Conservation (phyloP, 1,140 invertebrate genomes). For the Drosophila tani region DNA sequence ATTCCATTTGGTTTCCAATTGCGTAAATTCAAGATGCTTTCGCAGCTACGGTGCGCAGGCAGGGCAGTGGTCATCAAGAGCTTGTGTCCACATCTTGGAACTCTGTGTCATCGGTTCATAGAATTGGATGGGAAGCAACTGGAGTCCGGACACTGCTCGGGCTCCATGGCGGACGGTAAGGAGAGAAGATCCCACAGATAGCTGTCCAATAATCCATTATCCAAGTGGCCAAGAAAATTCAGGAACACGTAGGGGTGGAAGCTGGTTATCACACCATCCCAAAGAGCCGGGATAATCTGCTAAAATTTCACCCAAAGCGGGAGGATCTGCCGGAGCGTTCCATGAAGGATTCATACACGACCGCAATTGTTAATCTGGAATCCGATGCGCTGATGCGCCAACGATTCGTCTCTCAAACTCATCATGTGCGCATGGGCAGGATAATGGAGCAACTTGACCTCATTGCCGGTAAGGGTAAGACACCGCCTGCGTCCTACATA, state of each 20-base stretch:
- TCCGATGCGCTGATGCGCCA: constrained; percentile 87
- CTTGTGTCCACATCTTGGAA: not conserved
- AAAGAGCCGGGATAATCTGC: constrained; percentile 58
- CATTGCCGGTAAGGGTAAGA: constrained; percentile 88
- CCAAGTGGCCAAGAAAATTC: constrained; percentile 54
- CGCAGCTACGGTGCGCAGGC: not conserved
- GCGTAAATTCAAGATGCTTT: constrained; percentile 7
- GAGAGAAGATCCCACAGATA: not conserved
- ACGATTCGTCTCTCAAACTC: constrained; percentile 88
- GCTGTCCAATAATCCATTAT: not conserved
- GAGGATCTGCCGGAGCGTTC: constrained; percentile 85
- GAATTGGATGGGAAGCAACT: not conserved
- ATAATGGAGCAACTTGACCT: constrained; percentile 93
- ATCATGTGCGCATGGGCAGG: constrained; percentile 89
- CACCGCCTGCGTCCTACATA: no score
- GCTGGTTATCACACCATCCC: constrained; percentile 61
- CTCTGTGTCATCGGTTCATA: not conserved
- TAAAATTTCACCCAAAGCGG: constrained; percentile 63
- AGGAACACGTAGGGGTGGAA: constrained; percentile 56
- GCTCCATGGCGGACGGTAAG: constrained; percentile 48
- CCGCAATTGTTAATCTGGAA: constrained; percentile 88
- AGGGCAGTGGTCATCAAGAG: not conserved
- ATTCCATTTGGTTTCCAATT: not conserved
- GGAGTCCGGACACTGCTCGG: constrained; percentile 31
- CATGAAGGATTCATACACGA: constrained; percentile 89